These are phyloP conservation scores for Chloropsis cyanopogon DNA, from an alignment of 2,113 vertebrate species.

Conservation along the genomic window DNA sequence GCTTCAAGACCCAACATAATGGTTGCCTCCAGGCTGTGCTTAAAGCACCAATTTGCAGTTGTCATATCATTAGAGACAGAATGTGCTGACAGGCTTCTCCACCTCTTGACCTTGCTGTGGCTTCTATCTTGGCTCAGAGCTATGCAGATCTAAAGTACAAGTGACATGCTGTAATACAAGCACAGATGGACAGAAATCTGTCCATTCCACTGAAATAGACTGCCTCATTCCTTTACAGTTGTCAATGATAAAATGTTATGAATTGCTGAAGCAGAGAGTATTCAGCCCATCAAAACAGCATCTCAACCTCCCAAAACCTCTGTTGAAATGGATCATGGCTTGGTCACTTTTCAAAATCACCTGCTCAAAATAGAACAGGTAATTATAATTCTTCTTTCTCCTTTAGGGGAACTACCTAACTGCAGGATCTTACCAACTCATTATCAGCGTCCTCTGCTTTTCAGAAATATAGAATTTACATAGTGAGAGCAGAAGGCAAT, in stretches of 20 bases:
- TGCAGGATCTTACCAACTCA: neutral
- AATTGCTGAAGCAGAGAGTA: slow-evolving; percentile 79
- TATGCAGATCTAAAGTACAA: slow-evolving; percentile 74
- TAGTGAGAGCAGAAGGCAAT: neutral
- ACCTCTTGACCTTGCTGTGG: slow-evolving; percentile 75
- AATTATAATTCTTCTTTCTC: neutral
- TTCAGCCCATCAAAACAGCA: slow-evolving; percentile 64
- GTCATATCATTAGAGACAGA: slow-evolving; percentile 71
- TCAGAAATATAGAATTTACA: neutral
- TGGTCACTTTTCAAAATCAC: slow-evolving; percentile 37
- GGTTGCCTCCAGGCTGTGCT: slow-evolving; percentile 53
- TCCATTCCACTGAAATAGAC: slow-evolving; percentile 72
- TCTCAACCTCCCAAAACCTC: slow-evolving; percentile 45
- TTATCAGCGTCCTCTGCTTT: neutral
- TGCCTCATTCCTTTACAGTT: slow-evolving; percentile 67
- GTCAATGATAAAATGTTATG: slow-evolving; percentile 77
- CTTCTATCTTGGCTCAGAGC: slow-evolving; percentile 73
- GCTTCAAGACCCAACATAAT: slow-evolving; percentile 62
- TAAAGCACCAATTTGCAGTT: slow-evolving; percentile 62
- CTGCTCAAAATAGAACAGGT: neutral
- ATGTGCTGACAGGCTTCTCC: slow-evolving; percentile 69
- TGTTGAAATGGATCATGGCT: slow-evolving; percentile 23
- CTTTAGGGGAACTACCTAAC: neutral
- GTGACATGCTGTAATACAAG: slow-evolving; percentile 72
- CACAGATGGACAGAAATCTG: slow-evolving; percentile 88